These are phyloP conservation scores for Arctia plantaginis DNA, from an alignment of 2,888 invertebrate species.

Conservation along the genomic window DNA sequence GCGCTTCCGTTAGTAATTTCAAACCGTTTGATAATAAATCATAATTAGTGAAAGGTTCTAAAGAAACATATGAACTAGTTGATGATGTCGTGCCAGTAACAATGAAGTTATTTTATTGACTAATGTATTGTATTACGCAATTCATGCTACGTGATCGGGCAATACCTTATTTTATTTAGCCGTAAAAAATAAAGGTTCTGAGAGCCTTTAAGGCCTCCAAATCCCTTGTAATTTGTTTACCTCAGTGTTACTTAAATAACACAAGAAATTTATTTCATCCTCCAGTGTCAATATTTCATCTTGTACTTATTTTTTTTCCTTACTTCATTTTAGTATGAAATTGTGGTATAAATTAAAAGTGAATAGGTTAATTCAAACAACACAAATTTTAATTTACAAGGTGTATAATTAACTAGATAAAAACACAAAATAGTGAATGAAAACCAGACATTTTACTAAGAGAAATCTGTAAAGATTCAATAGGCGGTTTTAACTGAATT, in stretches of 20 bases:
- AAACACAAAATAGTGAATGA: neutral
- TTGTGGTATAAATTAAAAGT: conserved; percentile 4
- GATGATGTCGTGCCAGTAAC: conserved; percentile 7
- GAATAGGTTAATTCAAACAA: neutral
- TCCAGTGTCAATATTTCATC: neutral
- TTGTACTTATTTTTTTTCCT: neutral
- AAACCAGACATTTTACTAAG: conserved; percentile 2
- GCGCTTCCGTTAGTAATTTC: conserved; percentile 55
- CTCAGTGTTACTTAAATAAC: neutral
- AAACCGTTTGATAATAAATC: conserved; percentile 41
- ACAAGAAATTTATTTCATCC: neutral
- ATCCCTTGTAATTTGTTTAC: conserved; percentile 3
- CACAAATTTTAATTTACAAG: neutral
- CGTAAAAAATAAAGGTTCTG: neutral
- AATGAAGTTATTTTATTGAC: conserved; percentile 7
- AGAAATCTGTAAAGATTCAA: neutral
- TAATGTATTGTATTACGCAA: neutral
- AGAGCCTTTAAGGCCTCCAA: neutral
- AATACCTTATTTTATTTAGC: conserved; percentile 8
- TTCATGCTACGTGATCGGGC: conserved; percentile 8
- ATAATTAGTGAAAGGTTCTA: conserved; percentile 31
- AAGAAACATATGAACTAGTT: conserved; percentile 11
- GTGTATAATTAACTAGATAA: conserved; percentile 4
- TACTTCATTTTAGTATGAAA: neutral
- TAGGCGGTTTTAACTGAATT: neutral